A percentile compares a stretch with the other conserved stretches of the same genome.
phyloP scores from a whole-genome alignment of 2,113 vertebrate genomes.

The Marmota flaviventris region DNA sequence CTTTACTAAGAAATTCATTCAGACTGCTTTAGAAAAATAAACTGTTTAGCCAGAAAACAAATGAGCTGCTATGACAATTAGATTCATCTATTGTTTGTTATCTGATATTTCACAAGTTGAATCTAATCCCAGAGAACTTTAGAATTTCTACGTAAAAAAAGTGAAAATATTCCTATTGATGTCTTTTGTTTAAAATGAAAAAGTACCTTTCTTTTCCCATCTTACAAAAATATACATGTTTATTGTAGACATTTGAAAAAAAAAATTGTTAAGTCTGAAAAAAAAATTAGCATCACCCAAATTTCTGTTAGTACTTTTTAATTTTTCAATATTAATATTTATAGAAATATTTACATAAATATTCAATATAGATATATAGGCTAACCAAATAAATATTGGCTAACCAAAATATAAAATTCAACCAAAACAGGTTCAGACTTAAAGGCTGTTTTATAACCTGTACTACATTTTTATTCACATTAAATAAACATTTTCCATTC shows the following conservation, averaged over 20 bases:
- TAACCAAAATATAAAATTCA: conserved; percentile 5
- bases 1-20: conserved; percentile 31
- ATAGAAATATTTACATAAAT: not conserved
- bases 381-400: not conserved
- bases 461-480: not conserved
- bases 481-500: not conserved
- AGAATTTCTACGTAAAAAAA: conserved; percentile 7
- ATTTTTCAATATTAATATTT: not conserved
- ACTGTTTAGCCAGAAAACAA: conserved; percentile 30
- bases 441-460: not conserved
- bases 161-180: not conserved
- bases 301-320: not conserved
- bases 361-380: not conserved
- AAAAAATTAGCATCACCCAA: not conserved
- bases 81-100: not conserved
- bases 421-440: not conserved
- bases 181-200: conserved; percentile 19
- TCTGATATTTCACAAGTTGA: not conserved
- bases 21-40: conserved; percentile 34
- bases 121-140: not conserved
- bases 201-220: not conserved
- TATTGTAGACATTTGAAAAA: not conserved
- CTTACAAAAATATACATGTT: not conserved
- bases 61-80: not conserved
- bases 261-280: not conserved